These are phyloP conservation scores for Stomatorhinus ivindoensis DNA, from an alignment of 2,113 vertebrate species.

Conservation along the genomic window DNA sequence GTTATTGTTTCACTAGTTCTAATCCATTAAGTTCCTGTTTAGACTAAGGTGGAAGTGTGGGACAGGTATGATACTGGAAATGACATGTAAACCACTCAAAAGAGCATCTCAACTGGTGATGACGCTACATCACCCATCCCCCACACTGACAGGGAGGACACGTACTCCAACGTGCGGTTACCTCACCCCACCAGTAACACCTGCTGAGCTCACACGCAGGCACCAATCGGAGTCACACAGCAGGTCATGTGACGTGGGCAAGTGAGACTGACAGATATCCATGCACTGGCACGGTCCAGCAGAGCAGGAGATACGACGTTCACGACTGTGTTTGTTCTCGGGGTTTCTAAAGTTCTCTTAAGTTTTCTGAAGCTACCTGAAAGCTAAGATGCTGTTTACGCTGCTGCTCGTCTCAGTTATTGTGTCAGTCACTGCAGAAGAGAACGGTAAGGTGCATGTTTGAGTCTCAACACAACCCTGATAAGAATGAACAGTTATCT, in stretches of 20 bases:
- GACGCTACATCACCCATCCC: not conserved
- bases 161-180: slow-evolving; percentile 42
- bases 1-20: not conserved
- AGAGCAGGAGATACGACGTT: not conserved
- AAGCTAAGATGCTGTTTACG: slow-evolving; percentile 35
- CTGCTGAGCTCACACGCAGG: slow-evolving; percentile 56
- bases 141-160: slow-evolving; percentile 44
- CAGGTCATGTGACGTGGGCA: slow-evolving; percentile 6
- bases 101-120: not conserved
- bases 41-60: not conserved
- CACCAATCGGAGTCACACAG: slow-evolving; percentile 41
- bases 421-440: slow-evolving; percentile 31
- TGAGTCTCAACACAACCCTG: not conserved
- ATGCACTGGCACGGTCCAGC: not conserved
- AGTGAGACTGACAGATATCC: not conserved
- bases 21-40: not conserved
- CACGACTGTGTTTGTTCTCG: not conserved
- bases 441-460: slow-evolving; percentile 43
- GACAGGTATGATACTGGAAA: not conserved
- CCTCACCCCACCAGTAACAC: slow-evolving; percentile 48
- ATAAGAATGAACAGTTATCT: too few species aligned
- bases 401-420: slow-evolving; percentile 40
- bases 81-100: not conserved
- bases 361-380: not conserved
- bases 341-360: slow-evolving; percentile 9